Base-by-base conservation (phyloP, 2,797 vertebrate species). In the Sebastes matsubarae region DNA sequence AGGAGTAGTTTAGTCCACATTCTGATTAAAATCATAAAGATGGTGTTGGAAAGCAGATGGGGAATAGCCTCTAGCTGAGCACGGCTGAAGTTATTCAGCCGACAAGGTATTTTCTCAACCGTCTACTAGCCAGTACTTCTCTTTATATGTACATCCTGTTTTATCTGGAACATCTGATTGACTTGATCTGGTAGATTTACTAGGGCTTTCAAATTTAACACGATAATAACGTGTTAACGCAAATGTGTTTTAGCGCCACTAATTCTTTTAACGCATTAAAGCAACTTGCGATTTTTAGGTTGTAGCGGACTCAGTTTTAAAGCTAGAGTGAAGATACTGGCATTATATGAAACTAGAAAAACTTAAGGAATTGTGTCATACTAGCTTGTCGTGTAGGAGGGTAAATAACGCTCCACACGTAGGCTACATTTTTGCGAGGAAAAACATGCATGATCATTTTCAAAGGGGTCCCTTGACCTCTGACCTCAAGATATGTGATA, bases 11-110 rank as follows among this genome's bases (percentile, higher is more conserved):
- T 13, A 77, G 59, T 25, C 29, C 9, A 46, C 34, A 6, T 18
- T 72, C 36, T 22, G 73, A 71, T 86, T 71, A 70, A 52, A 58
- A 29, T 68, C 24, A 65, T 65, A 42, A 70, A 32, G 36, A 27
- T n/a, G 54, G 16, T 64, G 29, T 54, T 54, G 12, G 20, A 52
- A 46, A 36, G 65, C 69, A 61, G 14, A 68, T 8, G 14, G 34
- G 30, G 14, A 61, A 32, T n/a, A 20, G 65, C 52, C 16, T 67
- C 38, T 4, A 54, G 34, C 69, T 57, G 18, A 82, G 72, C 27
- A 54, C 46, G 14, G 16, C 36, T 42, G 4, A 50, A 58, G 25
- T 25, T 55, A 4, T 30, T 57, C 2, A 73, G 55, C 69, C 69
- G 63, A 75, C 5, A 1, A 14, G 20, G 18, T 27, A 7, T 24